Conservation (phyloP, 2,888 invertebrate genomes). For the Cyrtodaria siliqua region DNA sequence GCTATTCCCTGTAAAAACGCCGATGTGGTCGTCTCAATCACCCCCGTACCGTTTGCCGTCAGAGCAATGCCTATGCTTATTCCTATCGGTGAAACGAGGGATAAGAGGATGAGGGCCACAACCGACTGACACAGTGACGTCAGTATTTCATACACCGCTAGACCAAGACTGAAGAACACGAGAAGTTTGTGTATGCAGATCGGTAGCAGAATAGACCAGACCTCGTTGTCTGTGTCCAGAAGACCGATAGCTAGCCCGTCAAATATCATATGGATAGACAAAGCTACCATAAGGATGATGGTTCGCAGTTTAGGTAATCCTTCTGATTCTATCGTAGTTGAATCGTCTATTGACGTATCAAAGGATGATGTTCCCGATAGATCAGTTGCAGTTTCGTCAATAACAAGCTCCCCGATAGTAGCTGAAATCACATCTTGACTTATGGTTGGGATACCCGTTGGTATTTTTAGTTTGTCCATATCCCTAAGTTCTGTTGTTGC, state of each 20-base stretch:
- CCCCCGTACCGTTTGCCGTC: not conserved
- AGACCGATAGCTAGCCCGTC: slow-evolving; percentile 88
- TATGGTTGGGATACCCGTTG: too few relatives aligned
- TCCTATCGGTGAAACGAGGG: slow-evolving; percentile 26
- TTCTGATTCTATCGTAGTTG: not conserved
- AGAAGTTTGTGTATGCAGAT: slow-evolving; percentile 88
- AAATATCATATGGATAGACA: slow-evolving; percentile 88
- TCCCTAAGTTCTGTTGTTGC: too few relatives aligned
- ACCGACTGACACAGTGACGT: slow-evolving; percentile 21
- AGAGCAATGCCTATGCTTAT: slow-evolving; percentile 26
- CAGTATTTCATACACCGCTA: slow-evolving; percentile 52
- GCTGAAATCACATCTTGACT: too few relatives aligned
- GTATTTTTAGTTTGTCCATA: too few relatives aligned
- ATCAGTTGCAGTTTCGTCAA: too few relatives aligned
- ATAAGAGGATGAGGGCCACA: slow-evolving; percentile 8
- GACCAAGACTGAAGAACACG: slow-evolving; percentile 88
- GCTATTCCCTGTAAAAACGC: slow-evolving; percentile 36
- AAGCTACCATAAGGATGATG: slow-evolving; percentile 86
- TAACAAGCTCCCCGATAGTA: too few relatives aligned
- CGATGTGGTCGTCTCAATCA: not conserved
- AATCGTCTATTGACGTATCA: too few relatives aligned
- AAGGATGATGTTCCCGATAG: too few relatives aligned
- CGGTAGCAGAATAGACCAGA: slow-evolving; percentile 85
- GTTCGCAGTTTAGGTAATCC: slow-evolving; percentile 77
- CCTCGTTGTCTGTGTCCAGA: slow-evolving; percentile 77